A percentile compares a stretch with the other conserved stretches of the same genome.
These are phyloP conservation scores for Chrysina gloriosa DNA, from an alignment of 2,888 invertebrate species.

Conservation along the genomic window DNA sequence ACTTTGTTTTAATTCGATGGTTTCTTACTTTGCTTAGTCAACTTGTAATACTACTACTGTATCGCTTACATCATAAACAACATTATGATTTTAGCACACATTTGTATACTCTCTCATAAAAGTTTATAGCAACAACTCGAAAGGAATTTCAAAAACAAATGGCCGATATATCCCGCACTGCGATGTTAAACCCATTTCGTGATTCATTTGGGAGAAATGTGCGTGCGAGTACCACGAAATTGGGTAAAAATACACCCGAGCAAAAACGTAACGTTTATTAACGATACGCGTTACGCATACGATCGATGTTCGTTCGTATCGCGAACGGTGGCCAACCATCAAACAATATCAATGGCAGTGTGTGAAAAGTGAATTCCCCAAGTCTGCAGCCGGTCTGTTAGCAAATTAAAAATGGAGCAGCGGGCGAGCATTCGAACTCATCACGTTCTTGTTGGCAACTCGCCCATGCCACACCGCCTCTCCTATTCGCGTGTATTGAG, in stretches of 20 bases:
- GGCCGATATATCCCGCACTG: too few species aligned
- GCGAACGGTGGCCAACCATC: background rate
- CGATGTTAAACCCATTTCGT: slow-evolving; percentile 4
- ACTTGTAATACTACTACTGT: too few species aligned
- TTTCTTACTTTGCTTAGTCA: too few species aligned
- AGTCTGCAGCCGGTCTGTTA: slow-evolving; percentile 17
- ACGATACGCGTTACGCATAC: background rate
- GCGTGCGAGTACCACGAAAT: background rate
- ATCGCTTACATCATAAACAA: too few species aligned
- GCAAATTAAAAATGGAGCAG: slow-evolving; percentile 26
- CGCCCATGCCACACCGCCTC: background rate
- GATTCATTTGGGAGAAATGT: slow-evolving; percentile 1
- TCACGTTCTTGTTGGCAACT: slow-evolving; percentile 4
- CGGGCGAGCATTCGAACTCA: background rate
- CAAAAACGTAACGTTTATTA: background rate
- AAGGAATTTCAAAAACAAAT: too few species aligned
- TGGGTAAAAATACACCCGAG: background rate
- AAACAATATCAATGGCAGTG: background rate
- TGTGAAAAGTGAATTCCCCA: slow-evolving; percentile 17
- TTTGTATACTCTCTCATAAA: too few species aligned
- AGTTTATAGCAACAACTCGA: too few species aligned
- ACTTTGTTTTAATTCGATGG: too few species aligned
- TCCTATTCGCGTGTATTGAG: background rate
- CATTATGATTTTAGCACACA: too few species aligned
- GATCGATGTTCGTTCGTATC: background rate